Conservation (phyloP, 2,888 invertebrate genomes). For the Suillia variegata region DNA sequence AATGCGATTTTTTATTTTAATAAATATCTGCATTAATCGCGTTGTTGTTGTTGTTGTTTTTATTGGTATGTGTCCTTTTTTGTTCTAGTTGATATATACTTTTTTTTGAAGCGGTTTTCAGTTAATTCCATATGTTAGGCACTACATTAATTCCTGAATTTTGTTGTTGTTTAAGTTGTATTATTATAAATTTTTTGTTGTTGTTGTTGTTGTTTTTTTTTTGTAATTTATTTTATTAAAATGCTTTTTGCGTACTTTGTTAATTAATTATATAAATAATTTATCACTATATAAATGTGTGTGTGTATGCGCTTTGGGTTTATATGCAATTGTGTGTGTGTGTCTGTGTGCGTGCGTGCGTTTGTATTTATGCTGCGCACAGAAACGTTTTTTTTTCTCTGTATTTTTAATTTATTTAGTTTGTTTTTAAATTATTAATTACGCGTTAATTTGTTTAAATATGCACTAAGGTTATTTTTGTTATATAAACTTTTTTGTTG, state of each 20-base stretch:
- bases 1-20: too few species aligned
- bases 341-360: slow-evolving; percentile 11
- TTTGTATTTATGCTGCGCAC: background rate
- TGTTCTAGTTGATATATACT: too few species aligned
- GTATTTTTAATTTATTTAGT: background rate
- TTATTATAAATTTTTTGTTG: too few species aligned
- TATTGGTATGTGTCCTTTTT: too few species aligned
- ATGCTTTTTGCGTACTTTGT: background rate
- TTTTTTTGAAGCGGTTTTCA: too few species aligned
- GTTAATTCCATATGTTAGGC: too few species aligned
- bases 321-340: slow-evolving; percentile 28
- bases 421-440: background rate
- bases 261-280: slow-evolving; percentile 33
- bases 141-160: slow-evolving; percentile 45
- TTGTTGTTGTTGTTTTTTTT: slow-evolving; percentile 13
- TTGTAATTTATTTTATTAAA: background rate
- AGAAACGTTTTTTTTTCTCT: too few species aligned
- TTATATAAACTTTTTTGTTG: too few species aligned
- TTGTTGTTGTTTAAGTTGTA: too few species aligned
- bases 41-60: too few species aligned
- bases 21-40: too few species aligned
- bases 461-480: background rate
- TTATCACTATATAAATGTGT: slow-evolving; percentile 26
- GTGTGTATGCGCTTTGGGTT: slow-evolving; percentile 19
- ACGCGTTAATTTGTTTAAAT: background rate